Evolutionary conservation across 2,888 invertebrate species (phyloP), one percentile per base, ranked within the genome.

Genomic region (Gari tellinella): DNA sequence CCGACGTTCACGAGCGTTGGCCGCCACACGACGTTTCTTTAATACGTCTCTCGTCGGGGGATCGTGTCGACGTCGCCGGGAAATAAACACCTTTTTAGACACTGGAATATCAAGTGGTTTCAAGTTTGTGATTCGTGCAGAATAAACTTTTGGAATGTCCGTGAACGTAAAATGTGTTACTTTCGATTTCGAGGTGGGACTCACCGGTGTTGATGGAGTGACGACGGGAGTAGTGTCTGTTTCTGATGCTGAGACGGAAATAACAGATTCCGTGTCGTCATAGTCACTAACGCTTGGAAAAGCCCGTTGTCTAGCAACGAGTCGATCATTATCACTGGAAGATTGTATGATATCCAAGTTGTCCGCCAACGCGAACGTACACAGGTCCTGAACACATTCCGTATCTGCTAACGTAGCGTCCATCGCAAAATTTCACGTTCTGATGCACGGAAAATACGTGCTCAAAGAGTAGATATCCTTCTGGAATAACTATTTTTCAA

Each of bases 1-100:
- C 55, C 97, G 93, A 61, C 98, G 93, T 91, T 98, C 98, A 2
- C 98, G 93, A 0, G 97, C 98, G 89, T 98, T 98, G 0, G 98
- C 98, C 0, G 98, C 98, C 49, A 98, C 92, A 46, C 98, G 94
- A 51, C 98, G 94, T 53, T 82, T 87, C 62, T 83, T 83, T 55
- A 86, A 69, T 0, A 85, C 64, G 60, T 89, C 88, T 63, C 61
- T 82, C 15, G 72, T 78, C 4, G 82, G 78, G 10, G 79, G 70
- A n/a, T 68, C 64, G 38, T 75, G 75, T 49, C 75, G 69, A 17
- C 82, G 52, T 21, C 81, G 60, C 53, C 81, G 70, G 8, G 62
- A 19, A 10, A 72, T 45, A 17, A 61, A 45, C 15, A 65, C 17
- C 21, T 65, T 52, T 51, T 72, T 75, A 26, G 66, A 68, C 10